phyloP scores from a whole-genome alignment of 2,797 vertebrate species.

The Sebastes diploproa region DNA sequence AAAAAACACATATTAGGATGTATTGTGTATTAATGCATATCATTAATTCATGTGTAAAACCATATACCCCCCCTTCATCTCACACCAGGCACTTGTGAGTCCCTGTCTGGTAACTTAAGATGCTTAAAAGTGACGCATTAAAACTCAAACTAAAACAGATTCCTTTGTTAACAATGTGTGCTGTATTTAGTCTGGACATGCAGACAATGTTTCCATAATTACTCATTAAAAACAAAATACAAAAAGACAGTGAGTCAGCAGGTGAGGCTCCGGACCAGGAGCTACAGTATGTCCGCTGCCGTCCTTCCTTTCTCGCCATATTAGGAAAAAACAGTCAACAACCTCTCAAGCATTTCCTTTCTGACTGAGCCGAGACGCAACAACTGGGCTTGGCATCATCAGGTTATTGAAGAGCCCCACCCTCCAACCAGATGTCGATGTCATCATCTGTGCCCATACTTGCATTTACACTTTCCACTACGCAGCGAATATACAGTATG shows the following conservation, averaged over 20 bases:
- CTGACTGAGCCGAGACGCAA: conserved; percentile 20
- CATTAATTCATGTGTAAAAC: background rate
- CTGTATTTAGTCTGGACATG: conserved; percentile 17
- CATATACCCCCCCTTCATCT: background rate
- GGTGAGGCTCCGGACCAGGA: conserved; percentile 37
- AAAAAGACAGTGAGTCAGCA: conserved; percentile 47
- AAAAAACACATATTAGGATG: background rate
- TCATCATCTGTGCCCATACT: conserved; percentile 54
- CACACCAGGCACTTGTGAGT: background rate
- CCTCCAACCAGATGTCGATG: conserved; percentile 61
- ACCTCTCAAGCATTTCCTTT: conserved; percentile 57
- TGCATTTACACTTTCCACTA: conserved; percentile 57
- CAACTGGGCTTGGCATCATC: conserved; percentile 25
- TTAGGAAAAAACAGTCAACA: conserved; percentile 79
- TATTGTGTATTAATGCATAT: background rate
- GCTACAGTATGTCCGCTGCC: conserved; percentile 35
- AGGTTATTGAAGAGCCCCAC: conserved; percentile 48
- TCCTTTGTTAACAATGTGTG: conserved; percentile 28
- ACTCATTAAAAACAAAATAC: conserved; percentile 9
- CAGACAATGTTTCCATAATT: conserved; percentile 43
- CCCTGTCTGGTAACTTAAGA: background rate
- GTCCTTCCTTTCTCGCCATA: conserved; percentile 77
- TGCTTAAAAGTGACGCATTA: background rate
- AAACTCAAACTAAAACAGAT: conserved; percentile 20
- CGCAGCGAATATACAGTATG: conserved; percentile 40